phyloP scores from a whole-genome alignment of 2,113 vertebrate species.

The Saccopteryx bilineata region DNA sequence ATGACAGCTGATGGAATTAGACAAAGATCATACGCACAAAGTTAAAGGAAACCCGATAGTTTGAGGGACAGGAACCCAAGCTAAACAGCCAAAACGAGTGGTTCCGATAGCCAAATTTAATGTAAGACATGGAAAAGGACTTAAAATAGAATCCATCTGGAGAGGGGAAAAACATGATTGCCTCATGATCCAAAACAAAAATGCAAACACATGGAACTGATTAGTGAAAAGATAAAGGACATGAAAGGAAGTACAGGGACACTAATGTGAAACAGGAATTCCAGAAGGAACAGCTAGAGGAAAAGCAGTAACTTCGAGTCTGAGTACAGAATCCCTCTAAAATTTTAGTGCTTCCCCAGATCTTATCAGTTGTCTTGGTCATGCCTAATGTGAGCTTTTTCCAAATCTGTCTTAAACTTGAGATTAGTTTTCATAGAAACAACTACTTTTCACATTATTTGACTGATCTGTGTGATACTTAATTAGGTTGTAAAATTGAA shows the following conservation, averaged over 20 bases:
- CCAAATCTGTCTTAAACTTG: not conserved
- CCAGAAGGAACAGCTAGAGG: not conserved
- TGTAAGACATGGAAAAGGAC: slow-evolving; percentile 2
- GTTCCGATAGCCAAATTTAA: not conserved
- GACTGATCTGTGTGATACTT: not conserved
- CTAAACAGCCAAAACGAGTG: slow-evolving; percentile 29
- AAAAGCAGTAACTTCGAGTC: not conserved
- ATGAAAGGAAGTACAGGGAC: not conserved
- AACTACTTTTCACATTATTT: slow-evolving; percentile 23
- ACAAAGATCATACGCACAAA: not conserved
- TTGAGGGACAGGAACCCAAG: slow-evolving; percentile 20
- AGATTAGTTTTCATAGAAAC: slow-evolving; percentile 28
- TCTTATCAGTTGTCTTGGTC: not conserved
- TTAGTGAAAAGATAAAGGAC: slow-evolving; percentile 21
- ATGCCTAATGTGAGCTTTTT: not conserved
- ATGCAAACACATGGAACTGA: not conserved
- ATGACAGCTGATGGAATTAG: not conserved
- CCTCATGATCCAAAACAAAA: slow-evolving; percentile 40
- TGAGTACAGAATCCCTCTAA: not conserved
- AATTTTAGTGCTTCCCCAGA: not conserved
- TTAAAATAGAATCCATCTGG: slow-evolving; percentile 37
- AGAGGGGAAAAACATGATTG: not conserved
- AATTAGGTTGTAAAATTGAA: not conserved
- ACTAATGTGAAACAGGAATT: not conserved
- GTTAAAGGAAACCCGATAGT: slow-evolving; percentile 11